Evolutionary conservation across 64 coral and sea anemone genomes (phyloP).

Genomic region (Dendronephthya gigantea): DNA sequence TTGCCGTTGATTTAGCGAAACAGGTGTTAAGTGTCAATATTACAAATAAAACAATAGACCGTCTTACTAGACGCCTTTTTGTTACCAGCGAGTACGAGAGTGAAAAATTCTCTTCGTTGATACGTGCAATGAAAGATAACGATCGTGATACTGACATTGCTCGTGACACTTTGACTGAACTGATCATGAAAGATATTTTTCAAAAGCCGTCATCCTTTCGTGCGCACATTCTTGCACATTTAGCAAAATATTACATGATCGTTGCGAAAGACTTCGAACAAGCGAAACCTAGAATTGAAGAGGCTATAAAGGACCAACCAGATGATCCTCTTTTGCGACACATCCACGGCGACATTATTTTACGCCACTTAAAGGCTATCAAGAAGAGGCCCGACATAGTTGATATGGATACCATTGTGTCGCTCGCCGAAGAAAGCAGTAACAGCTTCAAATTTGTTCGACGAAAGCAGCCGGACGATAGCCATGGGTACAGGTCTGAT

Average conservation of each 20-base stretch:
- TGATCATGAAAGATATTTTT: conserved; percentile 50
- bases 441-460: background rate
- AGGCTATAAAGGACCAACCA: background rate
- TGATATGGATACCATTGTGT: background rate
- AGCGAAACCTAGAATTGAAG: background rate
- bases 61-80: conserved; percentile 57
- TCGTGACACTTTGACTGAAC: conserved; percentile 51
- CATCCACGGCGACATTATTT: background rate
- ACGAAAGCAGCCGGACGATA: background rate
- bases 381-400: background rate
- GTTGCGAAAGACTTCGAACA: background rate
- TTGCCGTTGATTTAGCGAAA: conserved; percentile 44
- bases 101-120: conserved; percentile 66
- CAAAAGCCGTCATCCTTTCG: conserved; percentile 45
- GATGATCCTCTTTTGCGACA: background rate
- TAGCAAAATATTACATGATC: conserved; percentile 59
- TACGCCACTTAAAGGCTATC: background rate
- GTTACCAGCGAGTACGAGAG: conserved; percentile 73
- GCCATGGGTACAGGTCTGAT: background rate
- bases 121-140: conserved; percentile 40
- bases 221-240: conserved; percentile 58
- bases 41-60: conserved; percentile 44
- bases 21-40: conserved; percentile 38
- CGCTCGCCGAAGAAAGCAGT: background rate
- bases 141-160: conserved; percentile 44